Percentiles rank a stretch among this genome's conserved stretches.
These are phyloP conservation scores for Mastomys natalensis DNA, from an alignment of 2,113 vertebrate genomes.

Conservation along the genomic window DNA sequence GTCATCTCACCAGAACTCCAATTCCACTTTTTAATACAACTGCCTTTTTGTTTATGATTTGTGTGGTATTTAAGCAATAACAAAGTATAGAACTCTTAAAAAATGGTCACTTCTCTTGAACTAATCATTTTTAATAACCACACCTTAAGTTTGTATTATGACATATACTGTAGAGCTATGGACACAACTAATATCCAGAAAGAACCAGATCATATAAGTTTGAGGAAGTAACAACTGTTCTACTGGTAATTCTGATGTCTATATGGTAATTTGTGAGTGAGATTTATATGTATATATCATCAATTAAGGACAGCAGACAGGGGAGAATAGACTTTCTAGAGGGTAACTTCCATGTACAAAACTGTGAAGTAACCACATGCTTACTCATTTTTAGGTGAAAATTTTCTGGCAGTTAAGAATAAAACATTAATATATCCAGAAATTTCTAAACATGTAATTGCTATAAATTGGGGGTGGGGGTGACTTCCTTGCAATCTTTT, in stretches of 20 bases:
- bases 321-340: conserved; percentile 7
- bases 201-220: not conserved
- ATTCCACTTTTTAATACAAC: not conserved
- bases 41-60: not conserved
- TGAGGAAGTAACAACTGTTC: not conserved
- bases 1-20: not conserved
- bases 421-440: not conserved
- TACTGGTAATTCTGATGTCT: not conserved
- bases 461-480: not conserved
- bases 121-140: not conserved
- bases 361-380: not conserved
- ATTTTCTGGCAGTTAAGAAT: not conserved
- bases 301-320: not conserved
- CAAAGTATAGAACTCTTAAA: not conserved
- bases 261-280: not conserved
- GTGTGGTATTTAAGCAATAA: conserved; percentile 26
- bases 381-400: not conserved
- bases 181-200: not conserved
- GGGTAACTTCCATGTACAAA: not conserved
- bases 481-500: not conserved
- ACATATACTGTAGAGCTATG: not conserved
- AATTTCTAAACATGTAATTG: conserved; percentile 11
- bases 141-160: not conserved
- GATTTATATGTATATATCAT: not conserved
- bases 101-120: not conserved